Base-by-base conservation (phyloP, 2,888 invertebrate genomes). In the Drosophila anomelani region DNA sequence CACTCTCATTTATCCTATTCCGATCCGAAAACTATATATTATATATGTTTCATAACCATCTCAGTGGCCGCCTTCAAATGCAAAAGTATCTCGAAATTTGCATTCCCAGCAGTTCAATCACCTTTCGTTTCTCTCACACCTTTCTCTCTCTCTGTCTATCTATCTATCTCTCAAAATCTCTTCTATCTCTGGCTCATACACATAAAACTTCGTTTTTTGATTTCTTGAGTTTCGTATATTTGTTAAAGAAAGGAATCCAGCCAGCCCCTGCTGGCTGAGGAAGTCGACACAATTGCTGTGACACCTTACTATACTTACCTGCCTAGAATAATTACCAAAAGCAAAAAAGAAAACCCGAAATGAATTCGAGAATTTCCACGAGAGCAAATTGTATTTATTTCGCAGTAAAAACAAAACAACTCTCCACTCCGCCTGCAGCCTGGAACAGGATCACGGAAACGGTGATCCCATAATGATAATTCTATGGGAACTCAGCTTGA, bases 231-330 rank as follows among this genome's bases (percentile, higher is more conserved):
- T 69, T 70, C 61, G 54, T 39, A 39, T 26, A 8, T 29, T 29
- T 70, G 66, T 34, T 17, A 17, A 68, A 23, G 39, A 64, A 60
- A 62, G 53, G 62, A 59, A 66, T 68, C 36, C 51, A 49, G 69
- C 43, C 49, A 41, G 29, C 29, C 8, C 8, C 49, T 58, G 51
- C 47, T 49, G 58, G 78, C 59, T 44, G 67, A 76, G 41, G 56
- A 79, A 71, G 55, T 69, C 75, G 46, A 71, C 72, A 73, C 83
- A 80, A 85, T 85, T 84, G 78, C 70, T 88, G 86, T 89, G 84
- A 85, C 85, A 90, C 87, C 87, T 85, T 85, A 90, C 90, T 85
- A 85, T 85, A 85, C 85, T 90, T 85, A 85, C 58, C 66, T 59
- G 57, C 54, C 38, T 56, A 47, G 66, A 46, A 80, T 77, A 77